Percentiles rank a stretch among this genome's conserved stretches.
Conservation (phyloP, 2,888 invertebrate species). For the Lapara coniferarum region DNA sequence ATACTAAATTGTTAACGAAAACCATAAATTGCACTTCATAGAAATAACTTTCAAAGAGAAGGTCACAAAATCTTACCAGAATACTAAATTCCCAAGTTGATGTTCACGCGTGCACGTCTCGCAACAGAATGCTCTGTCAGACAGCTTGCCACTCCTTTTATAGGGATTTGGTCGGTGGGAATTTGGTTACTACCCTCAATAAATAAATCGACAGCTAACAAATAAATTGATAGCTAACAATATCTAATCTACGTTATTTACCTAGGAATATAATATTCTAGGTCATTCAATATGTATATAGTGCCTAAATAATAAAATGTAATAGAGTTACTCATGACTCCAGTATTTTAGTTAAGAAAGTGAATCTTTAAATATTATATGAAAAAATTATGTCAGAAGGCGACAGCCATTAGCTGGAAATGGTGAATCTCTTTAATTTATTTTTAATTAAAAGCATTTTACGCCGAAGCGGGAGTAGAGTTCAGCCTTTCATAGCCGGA, state of each 20-base stretch:
- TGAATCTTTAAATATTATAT: constrained; percentile 6
- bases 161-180: too few species aligned
- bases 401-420: constrained; percentile 32
- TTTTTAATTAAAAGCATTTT: constrained; percentile 47
- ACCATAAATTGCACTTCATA: too few species aligned
- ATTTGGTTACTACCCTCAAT: too few species aligned
- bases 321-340: constrained; percentile 5
- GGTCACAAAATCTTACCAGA: too few species aligned
- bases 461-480: constrained; percentile 40
- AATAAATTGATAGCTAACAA: too few species aligned
- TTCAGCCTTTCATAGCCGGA: constrained; percentile 61
- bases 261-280: constrained; percentile 25
- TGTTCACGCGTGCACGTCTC: too few species aligned
- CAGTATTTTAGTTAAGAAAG: neutral
- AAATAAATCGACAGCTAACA: too few species aligned
- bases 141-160: too few species aligned
- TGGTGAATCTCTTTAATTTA: constrained; percentile 38
- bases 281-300: constrained; percentile 14
- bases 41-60: too few species aligned
- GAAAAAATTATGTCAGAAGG: constrained; percentile 25
- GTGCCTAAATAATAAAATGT: neutral
- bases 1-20: too few species aligned
- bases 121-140: too few species aligned
- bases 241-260: constrained; percentile 39
- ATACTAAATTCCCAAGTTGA: too few species aligned